Conservation (phyloP, 2,888 invertebrate genomes). For the Koerneria pararmatus region DNA sequence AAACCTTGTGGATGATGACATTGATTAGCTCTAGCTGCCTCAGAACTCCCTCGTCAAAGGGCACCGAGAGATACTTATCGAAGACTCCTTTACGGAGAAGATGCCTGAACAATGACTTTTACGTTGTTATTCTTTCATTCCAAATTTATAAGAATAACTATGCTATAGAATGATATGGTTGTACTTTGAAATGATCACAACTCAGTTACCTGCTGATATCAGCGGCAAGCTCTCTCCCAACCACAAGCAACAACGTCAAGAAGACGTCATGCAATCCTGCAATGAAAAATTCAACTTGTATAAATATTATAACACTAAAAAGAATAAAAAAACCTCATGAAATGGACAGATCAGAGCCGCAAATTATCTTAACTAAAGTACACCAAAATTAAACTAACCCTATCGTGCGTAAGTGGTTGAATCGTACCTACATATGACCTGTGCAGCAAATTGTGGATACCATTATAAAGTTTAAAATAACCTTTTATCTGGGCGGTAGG, state of each 20-base stretch:
- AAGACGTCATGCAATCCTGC: slow-evolving; percentile 59
- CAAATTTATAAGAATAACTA: not conserved
- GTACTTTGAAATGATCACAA: too few relatives aligned
- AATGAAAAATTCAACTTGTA: slow-evolving; percentile 13
- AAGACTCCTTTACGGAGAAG: slow-evolving; percentile 27
- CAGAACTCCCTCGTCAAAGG: slow-evolving; percentile 17
- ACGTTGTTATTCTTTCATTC: not conserved
- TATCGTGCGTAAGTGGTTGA: too few relatives aligned
- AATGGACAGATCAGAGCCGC: not conserved
- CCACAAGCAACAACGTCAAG: slow-evolving; percentile 49
- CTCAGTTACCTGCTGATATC: slow-evolving; percentile 24
- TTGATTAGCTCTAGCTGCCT: slow-evolving; percentile 21
- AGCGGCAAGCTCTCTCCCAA: slow-evolving; percentile 43
- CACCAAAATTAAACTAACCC: too few relatives aligned
- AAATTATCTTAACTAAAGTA: not conserved
- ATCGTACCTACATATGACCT: too few relatives aligned
- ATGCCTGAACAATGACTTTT: too few relatives aligned
- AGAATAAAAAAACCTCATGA: not conserved
- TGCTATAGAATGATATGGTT: slow-evolving; percentile 12
- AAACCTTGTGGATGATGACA: too few relatives aligned
- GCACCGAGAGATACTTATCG: slow-evolving; percentile 30
- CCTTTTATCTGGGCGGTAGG: too few relatives aligned
- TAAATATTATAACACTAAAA: slow-evolving; percentile 1
- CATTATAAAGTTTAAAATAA: too few relatives aligned
- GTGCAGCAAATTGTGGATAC: too few relatives aligned